Evolutionary conservation across 2,888 invertebrate species (phyloP), one percentile per base, ranked within the genome.

Genomic region (Agrotis ipsilon): DNA sequence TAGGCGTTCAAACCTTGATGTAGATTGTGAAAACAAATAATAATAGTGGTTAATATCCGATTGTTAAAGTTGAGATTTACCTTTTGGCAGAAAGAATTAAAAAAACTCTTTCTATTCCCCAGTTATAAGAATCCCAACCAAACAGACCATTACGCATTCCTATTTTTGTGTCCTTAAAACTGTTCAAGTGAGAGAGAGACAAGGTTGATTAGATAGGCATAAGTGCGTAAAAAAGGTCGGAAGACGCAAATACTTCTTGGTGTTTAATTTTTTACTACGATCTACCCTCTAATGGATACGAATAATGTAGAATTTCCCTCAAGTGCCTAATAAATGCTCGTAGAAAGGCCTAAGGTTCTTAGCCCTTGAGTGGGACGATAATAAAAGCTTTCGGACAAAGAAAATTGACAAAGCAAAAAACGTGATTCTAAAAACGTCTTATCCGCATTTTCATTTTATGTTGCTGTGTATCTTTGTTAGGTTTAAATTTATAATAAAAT

Each of bases 331-430:
- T 75, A 81, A 69, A 81, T 78, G 81, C 45, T 76, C 49, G 57
- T 57, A 76, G 59, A 76, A 61, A 76, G 64, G 71, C 39, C 60
- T 71, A n/a, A 71, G 81, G 54, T 68, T 75, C 39, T 69, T 54
- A 81, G 61, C 24, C 64, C 45, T 61, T 71, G 60, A 67, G 67
- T 64, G 49, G 49, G 61, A 68, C 51, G 46, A 57, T 54, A 64
- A 78, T 81, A 78, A 78, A 81, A 81, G 77, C 71, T 77, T 81
- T 78, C 65, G 78, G 64, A 70, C 57, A 68, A 59, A 77, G 64
- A 71, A 77, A 76, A 76, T 71, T 77, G 81, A 76, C 77, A 71
- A 76, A 71, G 71, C 71, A 79, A 76, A 80, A 80, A 71, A 43
- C 55, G 46, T 62, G 45, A 46, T 65, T 68, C 55, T 51, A 48